Conservation (phyloP, 2,797 vertebrate genomes). For the Cryptoblepharus egeriae region DNA sequence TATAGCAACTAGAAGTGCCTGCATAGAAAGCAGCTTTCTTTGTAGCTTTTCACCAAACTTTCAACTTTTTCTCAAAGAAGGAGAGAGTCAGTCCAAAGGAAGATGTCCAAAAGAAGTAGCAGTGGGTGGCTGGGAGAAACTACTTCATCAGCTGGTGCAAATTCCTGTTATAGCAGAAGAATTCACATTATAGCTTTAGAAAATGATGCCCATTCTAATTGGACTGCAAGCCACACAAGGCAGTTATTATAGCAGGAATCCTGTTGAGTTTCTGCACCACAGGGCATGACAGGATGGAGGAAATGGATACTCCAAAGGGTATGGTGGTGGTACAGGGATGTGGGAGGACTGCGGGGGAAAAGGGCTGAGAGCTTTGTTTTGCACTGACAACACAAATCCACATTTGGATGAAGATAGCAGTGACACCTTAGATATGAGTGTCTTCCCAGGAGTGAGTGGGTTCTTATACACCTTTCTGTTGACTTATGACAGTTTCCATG, state of each 20-base stretch:
- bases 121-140: not conserved
- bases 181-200: not conserved
- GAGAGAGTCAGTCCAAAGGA: not conserved
- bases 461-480: not conserved
- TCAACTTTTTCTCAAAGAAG: not conserved
- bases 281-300: not conserved
- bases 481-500: not conserved
- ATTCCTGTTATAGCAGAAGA: not conserved
- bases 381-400: not conserved
- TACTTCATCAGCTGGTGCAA: not conserved
- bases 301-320: too few relatives aligned
- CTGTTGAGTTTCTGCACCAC: not conserved
- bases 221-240: not conserved
- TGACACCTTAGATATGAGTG: not conserved
- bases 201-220: not conserved
- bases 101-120: not conserved
- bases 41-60: slow-evolving; percentile 11
- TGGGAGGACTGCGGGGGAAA: not conserved
- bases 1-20: slow-evolving; percentile 1
- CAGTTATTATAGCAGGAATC: not conserved
- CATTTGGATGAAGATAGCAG: not conserved
- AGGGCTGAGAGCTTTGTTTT: not conserved
- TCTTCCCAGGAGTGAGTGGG: too few relatives aligned
- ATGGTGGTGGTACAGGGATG: too few relatives aligned
- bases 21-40: not conserved